Evolutionary conservation across 2,113 vertebrate genomes (phyloP), one percentile per base, ranked within the genome.

Genomic region (Todiramphus saurophagus): DNA sequence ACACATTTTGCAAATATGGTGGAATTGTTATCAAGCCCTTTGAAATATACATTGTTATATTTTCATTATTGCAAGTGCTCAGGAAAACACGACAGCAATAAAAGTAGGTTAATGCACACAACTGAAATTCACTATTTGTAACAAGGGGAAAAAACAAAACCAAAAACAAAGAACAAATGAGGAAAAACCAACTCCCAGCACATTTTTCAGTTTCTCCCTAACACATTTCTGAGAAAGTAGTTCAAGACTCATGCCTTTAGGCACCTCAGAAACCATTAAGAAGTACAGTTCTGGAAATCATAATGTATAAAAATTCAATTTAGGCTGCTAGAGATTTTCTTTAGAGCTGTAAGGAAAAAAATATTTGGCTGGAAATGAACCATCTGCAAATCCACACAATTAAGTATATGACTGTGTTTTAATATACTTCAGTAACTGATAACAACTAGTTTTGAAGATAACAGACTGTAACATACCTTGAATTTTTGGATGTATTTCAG

Each of bases 271-370:
- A 98, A 89, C 89, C 93, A 98, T 98, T 98, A 98, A 96, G 95
- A 97, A 97, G 55, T 97, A 98, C 97, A 98, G 97, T 98, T 98
- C 95, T 97, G 97, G 97, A 98, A 98, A 97, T 95, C 95, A 92
- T 95, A 96, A 97, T 85, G 82, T 98, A 98, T 97, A 98, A 98
- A 98, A 98, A 97, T 97, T 98, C 97, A 96, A 94, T 98, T 98
- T 97, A 96, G 87, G 35, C 83, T 94, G 81, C 83, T 91, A 96
- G 94, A 97, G 75, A 87, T 87, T 97, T 98, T 97, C 84, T 96
- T 96, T 87, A 2, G n/a, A 96, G 96, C 90, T 94, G 74, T 90
- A 96, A 94, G 94, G 60, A 80, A 94, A 97, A 89, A 95, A 96
- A 97, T 94, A 93, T 94, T 97, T 97, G 89, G 66, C 95, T 97